These are phyloP conservation scores for Malurus cyaneus DNA, from an alignment of 2,113 vertebrate species.

Conservation along the genomic window DNA sequence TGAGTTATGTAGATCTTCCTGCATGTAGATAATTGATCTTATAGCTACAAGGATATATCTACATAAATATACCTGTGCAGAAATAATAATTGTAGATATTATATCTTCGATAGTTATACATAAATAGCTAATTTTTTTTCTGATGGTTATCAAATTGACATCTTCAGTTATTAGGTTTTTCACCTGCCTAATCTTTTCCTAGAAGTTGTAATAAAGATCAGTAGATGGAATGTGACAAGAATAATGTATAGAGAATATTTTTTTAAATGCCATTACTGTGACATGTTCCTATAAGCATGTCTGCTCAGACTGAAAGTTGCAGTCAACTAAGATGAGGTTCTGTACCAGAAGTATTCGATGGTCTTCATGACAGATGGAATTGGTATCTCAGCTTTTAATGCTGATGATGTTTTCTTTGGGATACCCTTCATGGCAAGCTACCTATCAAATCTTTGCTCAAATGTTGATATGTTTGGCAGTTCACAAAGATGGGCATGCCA, in stretches of 20 bases:
- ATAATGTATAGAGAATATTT: background rate
- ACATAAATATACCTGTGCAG: background rate
- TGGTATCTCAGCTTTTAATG: background rate
- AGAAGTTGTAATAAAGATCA: background rate
- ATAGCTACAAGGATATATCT: background rate
- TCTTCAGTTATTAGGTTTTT: background rate
- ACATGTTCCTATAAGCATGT: fast-evolving
- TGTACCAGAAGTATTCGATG: background rate
- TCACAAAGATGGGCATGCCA: background rate
- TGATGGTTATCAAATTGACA: background rate
- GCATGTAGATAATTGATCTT: background rate
- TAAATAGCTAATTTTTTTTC: background rate
- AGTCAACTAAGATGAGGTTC: background rate
- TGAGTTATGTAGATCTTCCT: background rate
- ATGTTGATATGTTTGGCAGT: background rate
- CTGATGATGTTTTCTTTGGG: background rate
- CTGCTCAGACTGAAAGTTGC: background rate
- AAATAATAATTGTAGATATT: background rate
- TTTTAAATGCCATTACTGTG: background rate
- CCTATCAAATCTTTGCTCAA: background rate
- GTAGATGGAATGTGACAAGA: background rate
- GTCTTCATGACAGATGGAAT: background rate
- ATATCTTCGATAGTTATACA: background rate
- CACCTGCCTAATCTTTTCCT: background rate
- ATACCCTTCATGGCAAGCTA: background rate